Evolutionary conservation across 1,140 invertebrate genomes (phyloP).

Genomic region (Ruditapes philippinarum): DNA sequence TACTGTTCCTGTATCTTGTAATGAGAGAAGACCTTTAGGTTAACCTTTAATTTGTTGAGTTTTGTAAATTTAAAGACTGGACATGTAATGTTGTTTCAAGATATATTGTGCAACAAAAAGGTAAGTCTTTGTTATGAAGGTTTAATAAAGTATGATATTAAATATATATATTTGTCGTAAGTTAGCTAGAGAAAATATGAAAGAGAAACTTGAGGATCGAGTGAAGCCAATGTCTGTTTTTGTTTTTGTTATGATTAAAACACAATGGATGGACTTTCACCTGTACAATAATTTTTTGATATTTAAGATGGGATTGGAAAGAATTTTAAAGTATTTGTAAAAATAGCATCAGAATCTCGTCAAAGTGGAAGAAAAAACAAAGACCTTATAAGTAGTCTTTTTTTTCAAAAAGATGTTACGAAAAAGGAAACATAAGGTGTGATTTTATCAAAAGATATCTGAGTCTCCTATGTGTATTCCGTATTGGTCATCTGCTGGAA

Average conservation of each 20-base stretch:
- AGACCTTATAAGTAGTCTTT: neutral
- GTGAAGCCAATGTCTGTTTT: neutral
- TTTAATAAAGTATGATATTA: constrained; percentile 4
- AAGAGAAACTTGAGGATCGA: neutral
- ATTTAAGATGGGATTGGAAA: constrained; percentile 13
- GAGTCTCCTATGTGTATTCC: neutral
- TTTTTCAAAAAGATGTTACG: neutral
- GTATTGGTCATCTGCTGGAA: neutral
- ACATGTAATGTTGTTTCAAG: constrained; percentile 14
- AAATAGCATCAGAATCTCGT: neutral
- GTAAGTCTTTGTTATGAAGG: neutral
- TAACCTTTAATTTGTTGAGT: neutral
- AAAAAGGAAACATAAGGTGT: neutral
- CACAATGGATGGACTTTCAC: neutral
- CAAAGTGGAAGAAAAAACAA: neutral
- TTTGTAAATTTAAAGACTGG: constrained; percentile 23
- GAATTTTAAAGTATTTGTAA: neutral
- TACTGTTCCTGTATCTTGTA: neutral
- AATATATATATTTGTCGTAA: neutral
- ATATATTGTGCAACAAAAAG: neutral
- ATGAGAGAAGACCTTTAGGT: neutral
- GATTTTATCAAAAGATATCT: constrained; percentile 18
- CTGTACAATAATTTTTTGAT: neutral
- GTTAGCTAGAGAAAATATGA: neutral
- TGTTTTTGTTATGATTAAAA: too few species aligned